A percentile compares a stretch with the other conserved stretches of the same genome.
phyloP scores from a whole-genome alignment of 2,797 vertebrate species.

The Pelochelys cantorii region DNA sequence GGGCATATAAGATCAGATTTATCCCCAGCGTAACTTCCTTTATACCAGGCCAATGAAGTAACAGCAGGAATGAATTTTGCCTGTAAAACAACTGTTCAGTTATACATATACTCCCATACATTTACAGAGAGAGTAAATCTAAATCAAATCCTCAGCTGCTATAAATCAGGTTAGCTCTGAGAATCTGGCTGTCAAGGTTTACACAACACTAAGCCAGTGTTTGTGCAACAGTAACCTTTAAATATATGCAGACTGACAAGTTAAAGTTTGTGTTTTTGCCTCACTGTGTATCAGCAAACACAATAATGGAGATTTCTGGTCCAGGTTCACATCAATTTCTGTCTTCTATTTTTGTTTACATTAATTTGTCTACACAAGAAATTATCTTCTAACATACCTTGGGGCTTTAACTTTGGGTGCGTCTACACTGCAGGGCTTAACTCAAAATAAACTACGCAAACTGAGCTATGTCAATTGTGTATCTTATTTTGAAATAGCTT shows the following conservation, averaged over 20 bases:
- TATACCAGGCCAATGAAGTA: neutral
- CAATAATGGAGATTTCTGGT: neutral
- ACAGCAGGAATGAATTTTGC: neutral
- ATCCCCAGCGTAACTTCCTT: neutral
- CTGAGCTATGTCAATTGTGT: no score
- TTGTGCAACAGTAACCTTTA: neutral
- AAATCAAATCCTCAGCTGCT: neutral
- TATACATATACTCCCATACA: neutral
- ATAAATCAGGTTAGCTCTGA: neutral
- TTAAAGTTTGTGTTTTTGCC: neutral
- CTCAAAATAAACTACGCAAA: no score
- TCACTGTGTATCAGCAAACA: fast-evolving
- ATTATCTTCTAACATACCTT: neutral
- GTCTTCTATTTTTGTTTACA: constrained; percentile 13
- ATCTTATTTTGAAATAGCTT: no score
- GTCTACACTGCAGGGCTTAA: no score
- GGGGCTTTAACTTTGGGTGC: no score
- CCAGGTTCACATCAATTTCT: neutral
- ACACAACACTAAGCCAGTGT: neutral
- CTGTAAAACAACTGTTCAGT: neutral
- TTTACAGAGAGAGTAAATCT: neutral
- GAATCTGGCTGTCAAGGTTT: neutral
- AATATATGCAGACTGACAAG: neutral
- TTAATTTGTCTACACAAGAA: constrained; percentile 5
- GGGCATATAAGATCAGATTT: neutral